Conservation (phyloP, 1,140 invertebrate genomes). For the Calosoma granatense region DNA sequence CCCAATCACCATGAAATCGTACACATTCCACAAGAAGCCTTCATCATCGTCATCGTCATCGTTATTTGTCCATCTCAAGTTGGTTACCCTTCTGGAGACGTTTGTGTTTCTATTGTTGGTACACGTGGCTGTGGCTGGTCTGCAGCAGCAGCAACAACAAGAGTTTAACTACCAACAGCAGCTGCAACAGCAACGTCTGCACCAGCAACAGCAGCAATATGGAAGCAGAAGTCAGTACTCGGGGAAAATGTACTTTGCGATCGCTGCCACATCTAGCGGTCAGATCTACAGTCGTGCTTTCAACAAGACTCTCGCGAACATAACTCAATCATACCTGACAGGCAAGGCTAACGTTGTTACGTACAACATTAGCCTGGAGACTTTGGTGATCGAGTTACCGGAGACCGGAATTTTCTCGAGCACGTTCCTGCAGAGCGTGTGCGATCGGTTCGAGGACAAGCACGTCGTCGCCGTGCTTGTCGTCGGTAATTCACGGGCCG, state of each 20-base stretch:
- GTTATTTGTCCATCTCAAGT: no score
- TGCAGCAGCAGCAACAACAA: background rate
- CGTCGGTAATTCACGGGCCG: slow-evolving; percentile 33
- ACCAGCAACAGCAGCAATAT: slow-evolving; percentile 9
- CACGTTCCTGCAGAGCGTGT: slow-evolving; percentile 28
- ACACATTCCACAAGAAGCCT: no score
- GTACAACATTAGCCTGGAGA: slow-evolving; percentile 30
- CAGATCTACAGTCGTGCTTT: slow-evolving; percentile 29
- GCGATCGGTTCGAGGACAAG: slow-evolving; percentile 30
- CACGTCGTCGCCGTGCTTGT: slow-evolving; percentile 32
- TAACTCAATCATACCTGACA: slow-evolving; percentile 27
- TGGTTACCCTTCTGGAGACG: background rate
- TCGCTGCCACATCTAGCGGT: slow-evolving; percentile 25
- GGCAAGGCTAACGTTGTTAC: slow-evolving; percentile 17
- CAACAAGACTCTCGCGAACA: slow-evolving; percentile 32
- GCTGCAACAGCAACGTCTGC: background rate
- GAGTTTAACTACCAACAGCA: no score
- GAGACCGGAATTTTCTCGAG: slow-evolving; percentile 31
- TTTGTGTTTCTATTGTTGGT: background rate
- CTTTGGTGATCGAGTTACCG: slow-evolving; percentile 31
- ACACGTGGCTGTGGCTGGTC: background rate
- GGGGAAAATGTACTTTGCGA: slow-evolving; percentile 29
- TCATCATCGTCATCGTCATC: no score
- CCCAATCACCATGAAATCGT: no score
- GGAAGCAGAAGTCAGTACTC: background rate